Evolutionary conservation across 2,113 vertebrate genomes (phyloP).

Genomic region (Catharus fuscescens): DNA sequence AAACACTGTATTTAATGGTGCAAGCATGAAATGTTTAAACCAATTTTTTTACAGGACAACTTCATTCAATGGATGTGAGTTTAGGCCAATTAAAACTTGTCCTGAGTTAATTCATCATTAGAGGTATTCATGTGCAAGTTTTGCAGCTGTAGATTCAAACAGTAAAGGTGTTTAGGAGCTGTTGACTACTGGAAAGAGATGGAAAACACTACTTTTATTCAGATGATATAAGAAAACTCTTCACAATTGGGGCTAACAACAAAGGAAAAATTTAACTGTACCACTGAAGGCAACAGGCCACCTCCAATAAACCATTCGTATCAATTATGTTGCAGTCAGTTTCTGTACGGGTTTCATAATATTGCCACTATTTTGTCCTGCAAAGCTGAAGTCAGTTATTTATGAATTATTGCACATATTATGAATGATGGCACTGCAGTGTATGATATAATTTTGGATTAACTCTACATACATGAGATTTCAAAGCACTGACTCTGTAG

Average conservation of each 20-base stretch:
- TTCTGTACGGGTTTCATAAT: background rate
- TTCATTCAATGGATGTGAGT: background rate
- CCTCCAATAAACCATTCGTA: background rate
- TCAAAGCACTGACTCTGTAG: background rate
- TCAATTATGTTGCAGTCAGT: accelerated
- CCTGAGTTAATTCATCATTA: background rate
- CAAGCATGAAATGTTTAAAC: background rate
- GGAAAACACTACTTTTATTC: background rate
- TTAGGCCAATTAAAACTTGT: background rate
- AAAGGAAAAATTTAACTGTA: background rate
- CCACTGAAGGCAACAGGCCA: background rate
- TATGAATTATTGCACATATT: background rate
- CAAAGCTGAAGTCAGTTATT: background rate
- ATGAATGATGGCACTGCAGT: background rate
- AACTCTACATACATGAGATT: background rate
- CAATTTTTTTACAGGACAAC: background rate
- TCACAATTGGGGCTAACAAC: background rate
- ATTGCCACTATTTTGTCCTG: background rate
- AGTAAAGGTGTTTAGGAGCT: background rate
- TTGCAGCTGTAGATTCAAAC: background rate
- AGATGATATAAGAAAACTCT: background rate
- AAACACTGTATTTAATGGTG: background rate
- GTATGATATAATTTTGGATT: background rate
- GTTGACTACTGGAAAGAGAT: background rate
- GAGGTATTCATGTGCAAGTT: background rate